Evolutionary conservation across 2,888 invertebrate species (phyloP).

Genomic region (Drosophila prostipennis): DNA sequence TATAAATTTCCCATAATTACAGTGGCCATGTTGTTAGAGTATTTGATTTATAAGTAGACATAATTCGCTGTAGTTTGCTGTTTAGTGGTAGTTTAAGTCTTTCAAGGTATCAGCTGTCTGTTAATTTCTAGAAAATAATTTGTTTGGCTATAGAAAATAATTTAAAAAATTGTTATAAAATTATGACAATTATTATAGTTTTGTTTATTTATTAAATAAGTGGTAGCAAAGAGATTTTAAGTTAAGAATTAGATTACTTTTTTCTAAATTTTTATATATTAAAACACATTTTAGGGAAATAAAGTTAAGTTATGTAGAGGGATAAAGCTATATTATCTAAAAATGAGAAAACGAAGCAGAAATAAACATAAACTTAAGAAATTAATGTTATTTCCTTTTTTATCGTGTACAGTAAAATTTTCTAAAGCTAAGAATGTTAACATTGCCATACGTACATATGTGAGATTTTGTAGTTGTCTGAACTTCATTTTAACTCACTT

Average conservation of each 20-base stretch:
- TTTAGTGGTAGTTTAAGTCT: constrained; percentile 23
- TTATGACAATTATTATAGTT: neutral
- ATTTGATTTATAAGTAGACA: constrained; percentile 73
- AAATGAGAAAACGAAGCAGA: neutral
- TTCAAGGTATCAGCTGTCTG: constrained; percentile 18
- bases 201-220: neutral
- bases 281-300: no score
- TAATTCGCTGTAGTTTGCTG: constrained; percentile 14
- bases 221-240: neutral
- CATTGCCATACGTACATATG: neutral
- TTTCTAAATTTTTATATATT: neutral
- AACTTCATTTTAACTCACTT: constrained; percentile 7
- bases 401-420: neutral
- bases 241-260: neutral
- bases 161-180: neutral
- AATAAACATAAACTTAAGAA: neutral
- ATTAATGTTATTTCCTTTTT: neutral
- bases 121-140: constrained; percentile 5
- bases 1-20: constrained; percentile 76
- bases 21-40: constrained; percentile 62
- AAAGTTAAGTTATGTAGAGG: no score
- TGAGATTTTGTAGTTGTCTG: neutral
- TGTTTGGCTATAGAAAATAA: neutral
- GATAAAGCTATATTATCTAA: neutral
- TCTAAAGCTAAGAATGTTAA: neutral